Evolutionary conservation across 2,797 vertebrate species (phyloP).

Genomic region (Hypotaenidia philippensis): DNA sequence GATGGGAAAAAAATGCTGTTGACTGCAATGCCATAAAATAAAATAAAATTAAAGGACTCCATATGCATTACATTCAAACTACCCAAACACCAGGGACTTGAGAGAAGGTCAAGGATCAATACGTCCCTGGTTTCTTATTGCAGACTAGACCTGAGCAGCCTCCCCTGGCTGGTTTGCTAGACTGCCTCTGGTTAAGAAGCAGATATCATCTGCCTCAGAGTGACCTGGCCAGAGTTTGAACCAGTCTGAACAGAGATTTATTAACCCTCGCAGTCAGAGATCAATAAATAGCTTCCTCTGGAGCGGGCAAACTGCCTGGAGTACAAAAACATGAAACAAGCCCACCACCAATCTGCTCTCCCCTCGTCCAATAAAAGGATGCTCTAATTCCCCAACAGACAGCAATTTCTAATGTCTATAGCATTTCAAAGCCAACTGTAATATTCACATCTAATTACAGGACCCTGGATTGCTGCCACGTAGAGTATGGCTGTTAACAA

Average conservation of each 20-base stretch:
- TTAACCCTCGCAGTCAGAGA: conserved; percentile 42
- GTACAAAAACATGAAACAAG: neutral
- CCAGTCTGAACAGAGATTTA: conserved; percentile 43
- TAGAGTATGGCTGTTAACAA: conserved; percentile 11
- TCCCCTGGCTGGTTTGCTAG: neutral
- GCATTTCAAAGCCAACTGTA: neutral
- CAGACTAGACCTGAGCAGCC: neutral
- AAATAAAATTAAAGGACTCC: neutral
- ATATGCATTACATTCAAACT: neutral
- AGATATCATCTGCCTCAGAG: conserved; percentile 15
- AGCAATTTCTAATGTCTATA: conserved; percentile 23
- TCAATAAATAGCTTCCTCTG: conserved; percentile 54
- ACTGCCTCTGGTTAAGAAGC: conserved; percentile 2
- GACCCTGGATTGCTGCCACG: neutral
- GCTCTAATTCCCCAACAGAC: conserved; percentile 26
- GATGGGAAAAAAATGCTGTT: neutral
- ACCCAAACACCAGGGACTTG: neutral
- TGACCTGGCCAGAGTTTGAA: conserved; percentile 47
- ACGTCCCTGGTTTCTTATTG: neutral
- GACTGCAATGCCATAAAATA: neutral
- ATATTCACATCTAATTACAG: conserved; percentile 29
- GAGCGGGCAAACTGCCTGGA: conserved; percentile 10
- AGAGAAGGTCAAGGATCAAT: neutral
- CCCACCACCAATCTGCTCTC: neutral
- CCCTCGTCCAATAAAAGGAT: neutral